A percentile compares a stretch with the other conserved stretches of the same genome.
Evolutionary conservation across 2,888 invertebrate genomes (phyloP).

Genomic region (Phymatocera aterrima): DNA sequence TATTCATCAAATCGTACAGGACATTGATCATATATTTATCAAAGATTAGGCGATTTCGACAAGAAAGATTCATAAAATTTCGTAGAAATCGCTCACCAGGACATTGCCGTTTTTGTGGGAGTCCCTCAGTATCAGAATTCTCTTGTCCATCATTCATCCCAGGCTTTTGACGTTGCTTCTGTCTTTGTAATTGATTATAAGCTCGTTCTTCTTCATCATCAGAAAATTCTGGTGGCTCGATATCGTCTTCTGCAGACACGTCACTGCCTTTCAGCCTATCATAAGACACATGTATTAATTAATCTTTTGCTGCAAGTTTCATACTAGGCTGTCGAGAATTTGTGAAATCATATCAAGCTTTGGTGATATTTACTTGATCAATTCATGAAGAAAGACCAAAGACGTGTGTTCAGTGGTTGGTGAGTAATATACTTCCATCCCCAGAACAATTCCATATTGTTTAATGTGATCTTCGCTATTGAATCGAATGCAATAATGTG

Average conservation of each 20-base stretch:
- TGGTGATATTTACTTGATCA: slow-evolving; percentile 80
- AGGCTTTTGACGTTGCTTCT: slow-evolving; percentile 52
- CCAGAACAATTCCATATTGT: slow-evolving; percentile 81
- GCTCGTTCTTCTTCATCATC: slow-evolving; percentile 90
- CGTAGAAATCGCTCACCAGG: slow-evolving; percentile 11
- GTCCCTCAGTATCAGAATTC: slow-evolving; percentile 43
- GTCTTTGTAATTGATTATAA: slow-evolving; percentile 62
- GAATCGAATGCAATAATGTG: slow-evolving; percentile 94
- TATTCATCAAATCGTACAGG: slow-evolving; percentile 15
- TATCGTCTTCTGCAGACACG: slow-evolving; percentile 91
- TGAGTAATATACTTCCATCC: slow-evolving; percentile 88
- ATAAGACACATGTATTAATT: slow-evolving; percentile 56
- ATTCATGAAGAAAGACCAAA: slow-evolving; percentile 85
- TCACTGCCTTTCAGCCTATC: slow-evolving; percentile 89
- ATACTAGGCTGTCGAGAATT: neutral
- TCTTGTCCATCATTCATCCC: slow-evolving; percentile 49
- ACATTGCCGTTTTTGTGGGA: slow-evolving; percentile 57
- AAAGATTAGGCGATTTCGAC: too few relatives aligned
- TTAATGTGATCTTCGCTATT: slow-evolving; percentile 87
- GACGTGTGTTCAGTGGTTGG: slow-evolving; percentile 86
- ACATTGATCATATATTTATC: slow-evolving; percentile 48
- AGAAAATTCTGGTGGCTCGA: slow-evolving; percentile 92
- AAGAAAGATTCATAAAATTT: neutral
- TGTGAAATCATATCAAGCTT: neutral
- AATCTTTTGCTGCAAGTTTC: slow-evolving; percentile 19